Evolutionary conservation across 2,113 vertebrate species (phyloP), one percentile per base, ranked within the genome.

Genomic region (Oxyura jamaicensis): DNA sequence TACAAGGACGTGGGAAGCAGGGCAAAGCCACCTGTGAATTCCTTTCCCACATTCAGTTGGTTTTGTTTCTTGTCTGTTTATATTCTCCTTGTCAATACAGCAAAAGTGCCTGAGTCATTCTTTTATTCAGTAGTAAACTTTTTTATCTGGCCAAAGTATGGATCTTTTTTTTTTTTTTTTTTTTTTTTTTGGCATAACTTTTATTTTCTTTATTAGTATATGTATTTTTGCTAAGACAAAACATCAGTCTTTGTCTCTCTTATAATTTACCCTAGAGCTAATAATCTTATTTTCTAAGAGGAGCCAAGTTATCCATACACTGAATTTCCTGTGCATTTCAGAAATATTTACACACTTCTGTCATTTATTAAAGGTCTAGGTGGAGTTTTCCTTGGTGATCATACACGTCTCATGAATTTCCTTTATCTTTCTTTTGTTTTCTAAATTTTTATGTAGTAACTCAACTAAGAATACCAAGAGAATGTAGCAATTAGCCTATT

Each of bases 381-480:
- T 11, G 33, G 39, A 86, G 8, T 65, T 95, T 58, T 35, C 33
- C 31, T 76, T 66, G 11, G 22, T 90, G 29, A 68, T 60, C 7
- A 85, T 62, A 50, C 35, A 87, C 53, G n/a, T 44, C 60, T 83
- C 33, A 13, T 53, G 42, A 2, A 73, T 52, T 58, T 78, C 35
- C 13, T 19, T 90, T 29, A 58, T 13, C 3, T 33, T 69, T 72
- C 35, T 73, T 79, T 55, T 65, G 23, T 69, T 80, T 60, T 13
- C 19, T 65, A 53, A 80, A 78, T 63, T 68, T 4, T 72, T 60
- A 26, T n/a, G 13, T 74, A 86, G 22, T 75, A 93, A n/a, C 31
- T 68, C 72, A 92, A 48, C 36, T 73, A 92, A 90, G n/a, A 90
- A 75, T 79, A 82, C 53, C 48, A 91, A 41, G 25, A 90, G 20